Conservation (phyloP, 2,797 vertebrate genomes). For the Siniperca undulata region DNA sequence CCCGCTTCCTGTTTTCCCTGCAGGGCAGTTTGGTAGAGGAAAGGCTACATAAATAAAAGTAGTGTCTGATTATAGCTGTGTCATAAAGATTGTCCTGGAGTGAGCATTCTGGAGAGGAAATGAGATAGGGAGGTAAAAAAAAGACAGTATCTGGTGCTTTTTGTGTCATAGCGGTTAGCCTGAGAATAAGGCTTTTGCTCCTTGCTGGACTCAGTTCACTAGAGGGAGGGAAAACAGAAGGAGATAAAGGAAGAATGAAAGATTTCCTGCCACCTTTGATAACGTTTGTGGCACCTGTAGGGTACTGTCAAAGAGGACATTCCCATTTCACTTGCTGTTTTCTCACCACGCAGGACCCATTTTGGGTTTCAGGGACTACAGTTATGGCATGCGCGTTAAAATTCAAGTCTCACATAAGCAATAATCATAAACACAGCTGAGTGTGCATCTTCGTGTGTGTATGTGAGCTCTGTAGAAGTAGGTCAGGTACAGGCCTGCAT, state of each 20-base stretch:
- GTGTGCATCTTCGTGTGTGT: conserved; percentile 14
- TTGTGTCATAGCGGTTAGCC: conserved; percentile 24
- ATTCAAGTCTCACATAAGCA: conserved; percentile 41
- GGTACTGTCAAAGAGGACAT: conserved; percentile 12
- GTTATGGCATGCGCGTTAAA: conserved; percentile 20
- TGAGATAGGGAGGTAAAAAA: conserved; percentile 19
- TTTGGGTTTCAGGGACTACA: conserved; percentile 7
- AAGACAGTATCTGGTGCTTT: conserved; percentile 28
- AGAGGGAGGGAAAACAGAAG: conserved; percentile 14
- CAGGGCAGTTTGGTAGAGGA: conserved; percentile 24
- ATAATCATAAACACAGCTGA: conserved; percentile 41
- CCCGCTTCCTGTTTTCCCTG: conserved; percentile 15
- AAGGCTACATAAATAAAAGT: conserved; percentile 44
- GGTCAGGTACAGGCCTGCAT: conserved; percentile 69
- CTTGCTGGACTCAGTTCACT: conserved; percentile 16
- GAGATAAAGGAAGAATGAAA: conserved; percentile 24
- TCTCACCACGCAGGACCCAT: not conserved
- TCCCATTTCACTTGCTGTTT: not conserved
- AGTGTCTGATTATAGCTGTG: conserved; percentile 38
- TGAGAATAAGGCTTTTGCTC: conserved; percentile 13
- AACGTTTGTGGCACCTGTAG: conserved; percentile 29
- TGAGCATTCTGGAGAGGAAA: conserved; percentile 44
- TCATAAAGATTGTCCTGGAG: conserved; percentile 31
- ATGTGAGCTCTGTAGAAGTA: conserved; percentile 60
- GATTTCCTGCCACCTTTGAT: conserved; percentile 31